Conservation (phyloP, 2,113 vertebrate genomes). For the Arizona elegans region DNA sequence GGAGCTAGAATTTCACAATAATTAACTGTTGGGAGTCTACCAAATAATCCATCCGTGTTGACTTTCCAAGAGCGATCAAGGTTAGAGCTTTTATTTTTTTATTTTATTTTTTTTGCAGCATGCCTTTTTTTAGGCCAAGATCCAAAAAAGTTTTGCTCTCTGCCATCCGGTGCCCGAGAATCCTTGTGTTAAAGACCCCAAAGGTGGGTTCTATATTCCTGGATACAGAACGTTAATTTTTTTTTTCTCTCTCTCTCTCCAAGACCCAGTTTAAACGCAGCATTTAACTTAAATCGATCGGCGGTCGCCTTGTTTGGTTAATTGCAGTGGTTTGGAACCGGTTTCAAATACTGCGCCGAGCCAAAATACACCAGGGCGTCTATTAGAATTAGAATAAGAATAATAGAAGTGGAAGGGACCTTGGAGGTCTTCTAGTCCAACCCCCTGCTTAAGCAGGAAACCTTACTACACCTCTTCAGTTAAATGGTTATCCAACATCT, state of each 20-base stretch:
- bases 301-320: not conserved
- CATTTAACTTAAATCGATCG: not conserved
- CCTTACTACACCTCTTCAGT: too few species aligned
- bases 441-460: too few species aligned
- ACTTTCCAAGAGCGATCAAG: not conserved
- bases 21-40: not conserved
- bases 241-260: too few species aligned
- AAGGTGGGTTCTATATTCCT: not conserved
- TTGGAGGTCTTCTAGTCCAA: too few species aligned
- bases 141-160: slow-evolving; percentile 21
- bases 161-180: not conserved
- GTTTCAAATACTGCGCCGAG: not conserved
- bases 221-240: not conserved
- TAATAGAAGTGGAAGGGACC: too few species aligned
- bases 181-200: slow-evolving; percentile 1
- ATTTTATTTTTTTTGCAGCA: not conserved
- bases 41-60: not conserved
- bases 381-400: too few species aligned
- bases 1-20: slow-evolving; percentile 12
- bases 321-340: not conserved
- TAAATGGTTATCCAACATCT: too few species aligned
- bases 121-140: not conserved
- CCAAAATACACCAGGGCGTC: not conserved
- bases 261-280: not conserved
- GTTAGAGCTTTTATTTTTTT: not conserved